Evolutionary conservation across 2,797 vertebrate species (phyloP).

Genomic region (Aplochiton taeniatus): DNA sequence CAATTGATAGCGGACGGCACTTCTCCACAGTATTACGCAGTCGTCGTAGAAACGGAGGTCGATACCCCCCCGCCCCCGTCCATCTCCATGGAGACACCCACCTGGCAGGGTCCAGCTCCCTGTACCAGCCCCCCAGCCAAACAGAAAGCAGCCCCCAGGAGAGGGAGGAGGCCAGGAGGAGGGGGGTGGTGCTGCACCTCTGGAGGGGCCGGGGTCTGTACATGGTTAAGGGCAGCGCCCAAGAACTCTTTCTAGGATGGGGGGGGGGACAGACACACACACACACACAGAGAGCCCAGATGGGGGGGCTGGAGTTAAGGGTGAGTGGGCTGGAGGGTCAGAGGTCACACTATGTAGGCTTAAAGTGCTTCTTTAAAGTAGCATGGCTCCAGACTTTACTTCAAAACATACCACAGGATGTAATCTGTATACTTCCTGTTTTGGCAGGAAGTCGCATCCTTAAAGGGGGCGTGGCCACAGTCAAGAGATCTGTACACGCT

Average conservation of each 20-base stretch:
- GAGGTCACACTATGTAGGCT: too few species aligned
- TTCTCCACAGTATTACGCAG: too few species aligned
- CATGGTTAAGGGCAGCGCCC: constrained; percentile 59
- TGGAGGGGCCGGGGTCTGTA: constrained; percentile 64
- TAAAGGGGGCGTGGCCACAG: too few species aligned
- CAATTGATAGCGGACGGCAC: too few species aligned
- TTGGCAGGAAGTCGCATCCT: too few species aligned
- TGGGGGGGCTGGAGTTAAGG: constrained; percentile 11
- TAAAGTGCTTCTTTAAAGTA: too few species aligned
- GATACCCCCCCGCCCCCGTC: too few species aligned
- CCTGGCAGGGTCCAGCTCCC: constrained; percentile 57
- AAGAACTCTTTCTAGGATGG: constrained; percentile 50
- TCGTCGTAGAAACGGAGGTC: too few species aligned
- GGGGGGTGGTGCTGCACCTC: constrained; percentile 61
- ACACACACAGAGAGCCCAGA: constrained; percentile 45
- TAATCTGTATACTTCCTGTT: too few species aligned
- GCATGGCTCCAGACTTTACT: not conserved
- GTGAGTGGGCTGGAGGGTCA: not conserved
- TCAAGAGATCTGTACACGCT: too few species aligned
- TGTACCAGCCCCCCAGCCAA: constrained; percentile 60
- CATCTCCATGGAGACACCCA: constrained; percentile 49
- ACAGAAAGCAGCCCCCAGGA: constrained; percentile 64
- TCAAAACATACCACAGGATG: not conserved
- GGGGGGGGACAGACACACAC: not conserved
- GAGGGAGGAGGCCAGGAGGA: constrained; percentile 63